Conservation (phyloP, 2,113 vertebrate species). For the Sander lucioperca region DNA sequence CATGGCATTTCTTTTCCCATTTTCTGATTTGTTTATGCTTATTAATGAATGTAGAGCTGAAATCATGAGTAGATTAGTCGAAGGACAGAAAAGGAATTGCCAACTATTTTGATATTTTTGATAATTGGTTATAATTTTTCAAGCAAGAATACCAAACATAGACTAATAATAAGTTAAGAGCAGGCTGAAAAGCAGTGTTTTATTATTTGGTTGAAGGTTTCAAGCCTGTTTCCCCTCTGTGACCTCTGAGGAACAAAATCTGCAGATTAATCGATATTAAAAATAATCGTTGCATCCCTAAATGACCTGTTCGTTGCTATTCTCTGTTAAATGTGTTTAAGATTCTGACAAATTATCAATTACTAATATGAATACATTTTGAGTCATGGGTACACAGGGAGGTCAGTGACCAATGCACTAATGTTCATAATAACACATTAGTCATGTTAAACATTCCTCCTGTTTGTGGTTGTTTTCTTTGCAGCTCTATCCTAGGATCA, state of each 20-base stretch:
- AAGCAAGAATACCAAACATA: neutral
- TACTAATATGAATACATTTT: neutral
- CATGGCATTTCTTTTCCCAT: neutral
- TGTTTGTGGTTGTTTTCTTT: slow-evolving; percentile 36
- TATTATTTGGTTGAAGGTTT: neutral
- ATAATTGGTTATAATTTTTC: neutral
- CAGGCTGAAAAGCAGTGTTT: neutral
- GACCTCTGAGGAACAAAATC: neutral
- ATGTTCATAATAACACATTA: neutral
- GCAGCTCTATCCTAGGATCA: slow-evolving; percentile 96
- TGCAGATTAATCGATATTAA: neutral
- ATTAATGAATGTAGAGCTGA: neutral
- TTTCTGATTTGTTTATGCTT: neutral
- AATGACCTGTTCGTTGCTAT: neutral
- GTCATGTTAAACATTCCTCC: neutral
- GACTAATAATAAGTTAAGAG: neutral
- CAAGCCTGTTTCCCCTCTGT: neutral
- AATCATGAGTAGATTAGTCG: neutral
- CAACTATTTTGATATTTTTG: neutral
- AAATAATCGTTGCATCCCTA: neutral
- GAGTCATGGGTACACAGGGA: neutral
- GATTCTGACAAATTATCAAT: neutral
- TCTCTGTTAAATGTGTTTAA: neutral
- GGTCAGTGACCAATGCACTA: neutral
- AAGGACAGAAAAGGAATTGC: neutral